phyloP scores from a whole-genome alignment of 2,113 vertebrate genomes.

The Saimiri boliviensis region DNA sequence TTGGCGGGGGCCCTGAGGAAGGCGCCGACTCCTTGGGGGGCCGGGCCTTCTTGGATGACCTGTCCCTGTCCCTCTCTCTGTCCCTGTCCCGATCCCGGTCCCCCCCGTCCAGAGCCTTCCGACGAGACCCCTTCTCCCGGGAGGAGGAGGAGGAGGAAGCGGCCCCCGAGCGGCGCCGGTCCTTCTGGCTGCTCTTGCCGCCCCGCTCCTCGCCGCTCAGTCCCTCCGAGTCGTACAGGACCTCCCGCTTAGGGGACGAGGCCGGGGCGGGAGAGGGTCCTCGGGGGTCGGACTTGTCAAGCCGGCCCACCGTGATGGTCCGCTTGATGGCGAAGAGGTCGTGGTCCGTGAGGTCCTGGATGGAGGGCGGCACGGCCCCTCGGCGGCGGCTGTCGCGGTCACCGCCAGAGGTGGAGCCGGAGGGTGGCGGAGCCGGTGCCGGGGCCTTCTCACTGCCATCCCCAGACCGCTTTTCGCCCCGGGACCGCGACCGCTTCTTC shows the following conservation, averaged over 20 bases:
- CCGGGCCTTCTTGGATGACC: constrained; percentile 72
- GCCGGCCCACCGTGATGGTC: constrained; percentile 92
- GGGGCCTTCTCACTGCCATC: constrained; percentile 58
- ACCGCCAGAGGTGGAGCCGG: constrained; percentile 20
- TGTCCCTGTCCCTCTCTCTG: constrained; percentile 79
- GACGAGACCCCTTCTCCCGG: constrained; percentile 82
- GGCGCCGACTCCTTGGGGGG: constrained; percentile 72
- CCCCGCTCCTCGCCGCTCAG: constrained; percentile 76
- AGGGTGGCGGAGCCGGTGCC: constrained; percentile 35
- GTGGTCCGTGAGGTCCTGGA: constrained; percentile 95
- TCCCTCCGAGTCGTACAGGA: constrained; percentile 83
- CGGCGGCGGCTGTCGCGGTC: constrained; percentile 83
- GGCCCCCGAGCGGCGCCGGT: constrained; percentile 50
- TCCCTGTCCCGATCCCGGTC: constrained; percentile 81
- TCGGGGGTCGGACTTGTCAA: constrained; percentile 71
- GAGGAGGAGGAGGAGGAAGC: constrained; percentile 53
- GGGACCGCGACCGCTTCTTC: constrained; percentile 81
- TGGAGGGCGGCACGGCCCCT: constrained; percentile 92
- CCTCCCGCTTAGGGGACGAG: constrained; percentile 82
- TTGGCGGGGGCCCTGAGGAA: constrained; percentile 49
- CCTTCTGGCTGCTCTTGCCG: constrained; percentile 62
- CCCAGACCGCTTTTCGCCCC: constrained; percentile 75
- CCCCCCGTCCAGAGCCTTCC: constrained; percentile 73
- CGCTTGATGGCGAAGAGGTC: constrained; percentile 95
- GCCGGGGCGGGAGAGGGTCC: constrained; percentile 78